Base-by-base conservation (phyloP, 2,888 invertebrate species). In the Mimachlamys varia region DNA sequence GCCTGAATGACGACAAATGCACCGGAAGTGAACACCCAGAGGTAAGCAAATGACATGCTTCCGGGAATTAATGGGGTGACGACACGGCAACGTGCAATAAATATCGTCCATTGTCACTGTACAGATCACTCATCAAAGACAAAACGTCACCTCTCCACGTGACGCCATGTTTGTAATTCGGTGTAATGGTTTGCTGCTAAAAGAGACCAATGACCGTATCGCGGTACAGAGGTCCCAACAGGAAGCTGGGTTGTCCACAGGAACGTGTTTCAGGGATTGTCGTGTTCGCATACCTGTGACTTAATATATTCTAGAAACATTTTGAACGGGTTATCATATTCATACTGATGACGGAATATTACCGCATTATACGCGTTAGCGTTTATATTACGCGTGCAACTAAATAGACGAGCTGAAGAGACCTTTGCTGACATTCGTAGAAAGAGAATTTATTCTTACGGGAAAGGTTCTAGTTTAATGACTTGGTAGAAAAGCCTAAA, bases 1-100 rank as follows among this genome's bases (percentile, higher is more conserved):
- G 76, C 33, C 33, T 33, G 76, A 2, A 33, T 76, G 76, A 22
- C 76, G 76, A 33, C 33, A 0, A 7, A 10, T 19, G 33, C 13
- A 1, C 27, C 76, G 76, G 27, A 76, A 76, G 27, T 27, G 76
- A 76, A 76, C 76, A 76, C 76, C 76, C 76, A 76, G 27, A 76
- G 76, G 76, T 10, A 76, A 76, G 27, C 76, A 76, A 76, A 76
- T 27, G 76, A 76, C 76, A 76, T 33, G 27, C 27, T 76, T 76
- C 76, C 76, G 5, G 76, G 7, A 19, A 15, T 76, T 76, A 27
- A 76, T 76, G 76, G 33, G 12, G 76, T 12, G 7, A 27, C 76
- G 27, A 76, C 76, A 76, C 76, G 76, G 33, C 76, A 76, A 76
- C 33, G 7, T 76, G 76, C 33, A 33, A 33, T 76, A 27, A 27